Base-by-base conservation (phyloP, 2,113 vertebrate genomes). In the Bos indicus region DNA sequence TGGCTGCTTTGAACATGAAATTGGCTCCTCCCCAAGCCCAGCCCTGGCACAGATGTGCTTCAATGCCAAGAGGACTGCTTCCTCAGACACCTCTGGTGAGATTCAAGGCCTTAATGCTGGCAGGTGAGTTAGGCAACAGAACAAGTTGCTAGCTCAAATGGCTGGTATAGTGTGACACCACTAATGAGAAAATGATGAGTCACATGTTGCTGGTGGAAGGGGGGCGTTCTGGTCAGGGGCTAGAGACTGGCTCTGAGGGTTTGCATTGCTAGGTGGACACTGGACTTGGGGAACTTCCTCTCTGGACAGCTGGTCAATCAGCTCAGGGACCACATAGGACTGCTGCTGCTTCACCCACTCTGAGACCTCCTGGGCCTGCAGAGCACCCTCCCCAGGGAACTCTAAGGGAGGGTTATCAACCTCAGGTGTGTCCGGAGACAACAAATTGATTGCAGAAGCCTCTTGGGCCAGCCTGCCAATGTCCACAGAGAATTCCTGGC, bases 151-250 rank as follows among this genome's bases (percentile, higher is more conserved):
- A 89, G 93, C 91, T 97, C 93, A 90, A 89, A 97, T 91, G 86
- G 94, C 96, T 98, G 86, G 86, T 93, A 86, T 26, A 97, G 67
- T 74, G 60, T 89, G 91, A 94, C 5, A 91, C 59, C 96, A 92
- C n/a, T 90, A 96, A 81, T 85, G 91, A 90, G 52, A 97, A 91
- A 94, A 88, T 74, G 74, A 89, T 93, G 93, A 96, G 64, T 97
- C 92, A 95, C 52, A 84, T 77, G 80, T 91, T 95, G 97, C 98
- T 98, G 98, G 95, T 96, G 95, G 93, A 82, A 95, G 57, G n/a
- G 85, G 13, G 83, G 64, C 67, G 48, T 97, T 94, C 90, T 98
- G 97, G 91, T 85, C 93, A 81, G 46, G 30, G 84, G 81, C 74
- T 74, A 52, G 48, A 95, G 98, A 74, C 87, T 93, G 97, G 60